These are phyloP conservation scores for Xyrauchen texanus DNA, from an alignment of 2,113 vertebrate genomes.

Conservation along the genomic window DNA sequence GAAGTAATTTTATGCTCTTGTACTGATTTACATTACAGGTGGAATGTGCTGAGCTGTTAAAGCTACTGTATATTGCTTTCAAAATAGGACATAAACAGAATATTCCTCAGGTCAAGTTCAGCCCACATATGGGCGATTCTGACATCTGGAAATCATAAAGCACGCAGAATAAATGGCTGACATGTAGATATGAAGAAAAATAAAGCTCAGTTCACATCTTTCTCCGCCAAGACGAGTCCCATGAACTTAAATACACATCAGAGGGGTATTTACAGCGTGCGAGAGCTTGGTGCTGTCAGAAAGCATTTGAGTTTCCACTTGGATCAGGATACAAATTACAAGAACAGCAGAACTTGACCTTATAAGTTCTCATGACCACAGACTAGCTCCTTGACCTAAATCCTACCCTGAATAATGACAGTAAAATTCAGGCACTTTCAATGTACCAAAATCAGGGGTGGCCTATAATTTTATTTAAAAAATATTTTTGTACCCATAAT, in stretches of 20 bases:
- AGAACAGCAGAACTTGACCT: not conserved
- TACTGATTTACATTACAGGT: not conserved
- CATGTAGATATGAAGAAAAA: constrained; percentile 26
- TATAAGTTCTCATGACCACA: not conserved
- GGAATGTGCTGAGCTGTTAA: not conserved
- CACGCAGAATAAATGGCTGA: constrained; percentile 16
- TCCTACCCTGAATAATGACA: not conserved
- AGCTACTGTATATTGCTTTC: not conserved
- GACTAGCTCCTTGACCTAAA: constrained; percentile 4
- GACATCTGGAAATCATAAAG: constrained; percentile 46
- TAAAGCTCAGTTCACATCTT: constrained; percentile 8
- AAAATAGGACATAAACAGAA: constrained; percentile 26
- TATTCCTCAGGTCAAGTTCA: constrained; percentile 6
- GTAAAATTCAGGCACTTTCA: not conserved
- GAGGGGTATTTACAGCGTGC: constrained; percentile 13
- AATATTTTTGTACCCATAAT: too few relatives aligned
- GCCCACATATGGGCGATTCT: not conserved
- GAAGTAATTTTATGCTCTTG: not conserved
- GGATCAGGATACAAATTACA: too few relatives aligned
- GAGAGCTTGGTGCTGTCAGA: constrained; percentile 12
- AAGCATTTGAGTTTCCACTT: not conserved
- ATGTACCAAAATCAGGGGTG: too few relatives aligned
- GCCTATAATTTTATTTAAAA: too few relatives aligned
- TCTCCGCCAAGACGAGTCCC: constrained; percentile 1
- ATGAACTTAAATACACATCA: constrained; percentile 22